Conservation (phyloP, 2,888 invertebrate genomes). For the Macaria notata region DNA sequence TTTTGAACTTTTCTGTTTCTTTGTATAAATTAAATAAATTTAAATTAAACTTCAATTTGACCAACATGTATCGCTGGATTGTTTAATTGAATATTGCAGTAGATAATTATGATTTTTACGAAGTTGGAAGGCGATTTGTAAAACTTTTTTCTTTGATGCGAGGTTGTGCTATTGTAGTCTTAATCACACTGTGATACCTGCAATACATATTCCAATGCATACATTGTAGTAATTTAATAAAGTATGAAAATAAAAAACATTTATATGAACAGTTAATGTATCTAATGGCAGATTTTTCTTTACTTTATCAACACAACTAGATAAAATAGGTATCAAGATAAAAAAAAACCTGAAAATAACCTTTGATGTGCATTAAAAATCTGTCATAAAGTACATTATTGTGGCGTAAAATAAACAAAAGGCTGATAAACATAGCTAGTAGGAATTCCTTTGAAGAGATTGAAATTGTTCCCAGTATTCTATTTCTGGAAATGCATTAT, state of each 20-base stretch:
- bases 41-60: too few relatives aligned
- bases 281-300: conserved; percentile 5
- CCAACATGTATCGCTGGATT: too few relatives aligned
- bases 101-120: too few relatives aligned
- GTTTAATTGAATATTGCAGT: too few relatives aligned
- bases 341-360: neutral
- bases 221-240: neutral
- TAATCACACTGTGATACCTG: conserved; percentile 3
- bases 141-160: neutral
- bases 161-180: conserved; percentile 10
- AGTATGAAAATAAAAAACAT: too few relatives aligned
- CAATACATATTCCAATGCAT: conserved; percentile 6
- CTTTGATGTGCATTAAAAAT: neutral
- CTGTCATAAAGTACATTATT: conserved; percentile 6
- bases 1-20: too few relatives aligned
- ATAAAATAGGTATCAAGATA: too few relatives aligned
- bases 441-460: conserved; percentile 14
- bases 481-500: conserved; percentile 3
- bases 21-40: too few relatives aligned
- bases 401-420: conserved; percentile 10
- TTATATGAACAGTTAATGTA: neutral
- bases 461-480: conserved; percentile 18
- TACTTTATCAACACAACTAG: neutral
- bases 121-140: conserved; percentile 1
- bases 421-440: conserved; percentile 15